These are phyloP conservation scores for Umimayanthus chanpuru DNA, from an alignment of 92 coral and sea anemone species.

Conservation along the genomic window DNA sequence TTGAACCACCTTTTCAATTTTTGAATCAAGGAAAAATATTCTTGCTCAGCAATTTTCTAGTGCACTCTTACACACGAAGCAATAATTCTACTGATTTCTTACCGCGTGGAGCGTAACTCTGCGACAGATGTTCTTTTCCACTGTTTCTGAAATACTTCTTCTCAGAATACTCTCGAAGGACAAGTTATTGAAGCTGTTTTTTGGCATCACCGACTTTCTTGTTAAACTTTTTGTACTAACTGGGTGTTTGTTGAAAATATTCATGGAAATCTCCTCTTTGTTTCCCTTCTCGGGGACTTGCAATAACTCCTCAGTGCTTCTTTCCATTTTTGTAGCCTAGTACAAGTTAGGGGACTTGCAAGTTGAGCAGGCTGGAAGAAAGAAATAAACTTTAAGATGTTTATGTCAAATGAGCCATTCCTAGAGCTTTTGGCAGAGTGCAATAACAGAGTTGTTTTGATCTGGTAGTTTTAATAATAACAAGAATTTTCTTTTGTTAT, in stretches of 20 bases:
- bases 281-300: background rate
- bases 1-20: no score
- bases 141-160: slow-evolving; percentile 78
- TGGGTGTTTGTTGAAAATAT: background rate
- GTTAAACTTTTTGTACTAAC: background rate
- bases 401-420: background rate
- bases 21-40: no score
- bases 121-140: slow-evolving; percentile 68
- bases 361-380: background rate
- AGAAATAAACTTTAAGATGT: background rate
- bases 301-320: slow-evolving; percentile 16
- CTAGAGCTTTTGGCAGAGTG: background rate
- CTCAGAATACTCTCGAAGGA: slow-evolving; percentile 63
- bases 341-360: background rate
- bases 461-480: background rate
- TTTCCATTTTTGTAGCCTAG: slow-evolving; percentile 11
- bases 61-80: no score
- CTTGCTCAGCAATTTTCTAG: no score
- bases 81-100: background rate
- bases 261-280: slow-evolving; percentile 10
- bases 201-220: slow-evolving; percentile 9
- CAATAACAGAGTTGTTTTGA: background rate
- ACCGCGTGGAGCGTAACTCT: slow-evolving; percentile 76
- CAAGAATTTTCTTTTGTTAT: background rate
- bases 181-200: background rate